Evolutionary conservation across 1,140 invertebrate genomes (phyloP), one percentile per base, ranked within the genome.

Genomic region (Amyelois transitella): DNA sequence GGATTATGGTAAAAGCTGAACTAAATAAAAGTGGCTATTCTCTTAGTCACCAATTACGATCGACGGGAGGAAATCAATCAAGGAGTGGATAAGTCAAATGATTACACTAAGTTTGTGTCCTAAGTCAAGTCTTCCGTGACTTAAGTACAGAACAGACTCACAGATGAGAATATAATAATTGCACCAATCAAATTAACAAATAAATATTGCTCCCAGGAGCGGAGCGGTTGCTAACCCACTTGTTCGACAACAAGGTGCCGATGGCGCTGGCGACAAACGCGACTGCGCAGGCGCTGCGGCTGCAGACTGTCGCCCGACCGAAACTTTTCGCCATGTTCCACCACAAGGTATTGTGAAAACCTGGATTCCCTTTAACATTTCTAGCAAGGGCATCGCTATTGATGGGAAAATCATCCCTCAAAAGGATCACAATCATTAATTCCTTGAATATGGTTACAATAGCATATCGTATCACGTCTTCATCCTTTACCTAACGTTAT

Each of bases 231-330:
- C 86, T 96, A 0, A 73, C 79, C 12, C 94, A 96, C 75, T 87
- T 96, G 0, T 77, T 91, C 62, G 81, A 88, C 18, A 86, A 92
- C 48, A 88, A 90, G 0, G 81, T 94, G 17, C 93, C 92, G 1
- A 91, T 94, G 25, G 92, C 93, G 0, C 85, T 96, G 19, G 95
- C 94, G 1, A 95, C 94, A 0, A 95, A 94, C 43, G 93, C 93
- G n/a, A 90, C 91, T 24, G 77, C 87, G 48, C 74, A 90, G 19
- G 89, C 85, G 51, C 94, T 92, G 53, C 81, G 91, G 1, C 66
- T 92, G 1, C 95, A 96, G 80, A 91, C 91, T 0, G 75, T 77
- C 0, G 89, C 91, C 6, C 91, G 94, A 64, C 94, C 89, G 50
- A 89, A 91, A 10, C 77, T 95, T 1, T 93, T 94, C 62, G 91